Percentiles rank a stretch among this genome's conserved stretches.
These are phyloP conservation scores for Sarcophaga caerulescens DNA, from an alignment of 2,888 invertebrate species.

Conservation along the genomic window DNA sequence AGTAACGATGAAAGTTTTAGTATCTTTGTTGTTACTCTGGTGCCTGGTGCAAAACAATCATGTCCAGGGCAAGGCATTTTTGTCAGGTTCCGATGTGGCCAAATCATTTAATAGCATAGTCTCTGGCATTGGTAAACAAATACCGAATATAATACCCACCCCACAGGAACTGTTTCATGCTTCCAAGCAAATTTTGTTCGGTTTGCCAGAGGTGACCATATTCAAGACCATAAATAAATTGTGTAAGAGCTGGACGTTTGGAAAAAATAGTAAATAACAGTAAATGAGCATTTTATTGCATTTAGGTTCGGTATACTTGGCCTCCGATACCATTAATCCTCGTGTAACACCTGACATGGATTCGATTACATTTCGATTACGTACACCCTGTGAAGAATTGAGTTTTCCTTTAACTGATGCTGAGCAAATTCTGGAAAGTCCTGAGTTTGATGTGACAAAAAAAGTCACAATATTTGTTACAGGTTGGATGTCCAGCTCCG, in stretches of 20 bases:
- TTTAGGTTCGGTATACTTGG: constrained; percentile 70
- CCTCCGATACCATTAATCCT: constrained; percentile 65
- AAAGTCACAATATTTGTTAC: constrained; percentile 75
- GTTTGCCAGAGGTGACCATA: constrained; percentile 41
- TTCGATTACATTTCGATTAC: constrained; percentile 70
- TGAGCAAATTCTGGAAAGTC: constrained; percentile 66
- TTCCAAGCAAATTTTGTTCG: constrained; percentile 40
- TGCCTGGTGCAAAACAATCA: not conserved
- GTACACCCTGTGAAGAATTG: constrained; percentile 68
- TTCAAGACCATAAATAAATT: constrained; percentile 27
- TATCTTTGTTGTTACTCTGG: not conserved
- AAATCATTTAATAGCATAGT: constrained; percentile 14
- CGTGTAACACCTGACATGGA: constrained; percentile 70
- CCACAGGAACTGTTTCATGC: constrained; percentile 30
- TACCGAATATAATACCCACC: constrained; percentile 30
- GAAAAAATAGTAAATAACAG: not conserved
- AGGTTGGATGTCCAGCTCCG: constrained; percentile 74
- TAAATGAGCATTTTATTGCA: not conserved
- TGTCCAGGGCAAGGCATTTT: not conserved
- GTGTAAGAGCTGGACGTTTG: constrained; percentile 28
- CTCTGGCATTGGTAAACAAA: constrained; percentile 35
- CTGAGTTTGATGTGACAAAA: constrained; percentile 71
- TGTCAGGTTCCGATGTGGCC: not conserved
- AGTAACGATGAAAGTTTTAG: constrained; percentile 2
- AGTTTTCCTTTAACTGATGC: constrained; percentile 70